These are phyloP conservation scores for Chunga burmeisteri DNA, from an alignment of 2,113 vertebrate species.

Conservation along the genomic window DNA sequence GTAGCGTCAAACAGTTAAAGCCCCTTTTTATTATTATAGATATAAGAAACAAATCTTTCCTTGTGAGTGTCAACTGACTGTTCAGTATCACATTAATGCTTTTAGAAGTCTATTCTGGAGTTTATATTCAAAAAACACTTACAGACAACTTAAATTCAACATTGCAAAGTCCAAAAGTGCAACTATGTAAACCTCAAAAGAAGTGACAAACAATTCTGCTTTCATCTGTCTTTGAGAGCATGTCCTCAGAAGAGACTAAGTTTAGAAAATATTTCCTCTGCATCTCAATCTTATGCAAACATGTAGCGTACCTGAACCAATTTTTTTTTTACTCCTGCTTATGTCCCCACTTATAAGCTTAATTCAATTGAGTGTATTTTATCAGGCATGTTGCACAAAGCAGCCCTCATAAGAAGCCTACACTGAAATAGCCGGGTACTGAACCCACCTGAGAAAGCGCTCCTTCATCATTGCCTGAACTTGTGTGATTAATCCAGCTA, in stretches of 20 bases:
- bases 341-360: neutral
- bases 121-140: neutral
- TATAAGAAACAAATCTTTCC: neutral
- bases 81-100: neutral
- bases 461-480: neutral
- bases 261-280: neutral
- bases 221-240: neutral
- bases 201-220: neutral
- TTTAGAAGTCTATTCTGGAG: neutral
- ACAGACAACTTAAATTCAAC: constrained; percentile 6
- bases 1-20: neutral
- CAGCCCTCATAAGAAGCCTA: neutral
- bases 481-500: neutral
- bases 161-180: neutral
- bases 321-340: neutral
- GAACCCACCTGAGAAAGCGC: neutral
- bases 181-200: neutral
- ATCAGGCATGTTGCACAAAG: neutral
- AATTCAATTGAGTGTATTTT: neutral
- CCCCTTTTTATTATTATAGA: neutral
- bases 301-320: neutral
- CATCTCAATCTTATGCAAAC: neutral
- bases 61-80: neutral
- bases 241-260: neutral
- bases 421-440: neutral